Conservation (phyloP, 2,888 invertebrate species). For the Pristionchus exspectatus region DNA sequence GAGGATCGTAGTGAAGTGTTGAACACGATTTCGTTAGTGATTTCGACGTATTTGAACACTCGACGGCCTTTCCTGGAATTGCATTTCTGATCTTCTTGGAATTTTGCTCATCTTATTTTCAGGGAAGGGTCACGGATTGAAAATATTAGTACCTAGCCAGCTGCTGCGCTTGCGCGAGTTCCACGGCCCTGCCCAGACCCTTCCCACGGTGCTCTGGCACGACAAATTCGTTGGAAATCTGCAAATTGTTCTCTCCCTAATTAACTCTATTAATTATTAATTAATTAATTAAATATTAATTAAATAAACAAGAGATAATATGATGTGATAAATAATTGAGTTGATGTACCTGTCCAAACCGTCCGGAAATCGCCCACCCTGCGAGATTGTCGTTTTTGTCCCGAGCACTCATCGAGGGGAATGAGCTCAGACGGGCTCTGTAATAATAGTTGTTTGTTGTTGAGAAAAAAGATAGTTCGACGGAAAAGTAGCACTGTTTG, state of each 20-base stretch:
- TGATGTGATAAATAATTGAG: too few species aligned
- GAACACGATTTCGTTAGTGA: not conserved
- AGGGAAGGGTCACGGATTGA: too few species aligned
- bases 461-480: not conserved
- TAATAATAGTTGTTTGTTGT: too few species aligned
- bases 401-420: not conserved
- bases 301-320: too few species aligned
- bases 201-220: not conserved
- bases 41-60: not conserved
- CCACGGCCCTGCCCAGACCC: not conserved
- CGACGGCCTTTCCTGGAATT: not conserved
- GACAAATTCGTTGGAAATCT: constrained; percentile 14
- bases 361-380: not conserved
- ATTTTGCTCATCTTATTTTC: too few species aligned
- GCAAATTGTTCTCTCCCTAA: not conserved
- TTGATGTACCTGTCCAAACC: not conserved
- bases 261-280: too few species aligned
- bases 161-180: not conserved
- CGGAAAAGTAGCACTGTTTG: too few species aligned
- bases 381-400: not conserved
- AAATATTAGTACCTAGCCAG: not conserved
- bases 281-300: too few species aligned
- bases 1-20: not conserved
- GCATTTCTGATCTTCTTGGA: too few species aligned
- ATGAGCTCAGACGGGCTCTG: not conserved